Evolutionary conservation across 2,113 vertebrate genomes (phyloP), one percentile per base, ranked within the genome.

Genomic region (Lepus americanus): DNA sequence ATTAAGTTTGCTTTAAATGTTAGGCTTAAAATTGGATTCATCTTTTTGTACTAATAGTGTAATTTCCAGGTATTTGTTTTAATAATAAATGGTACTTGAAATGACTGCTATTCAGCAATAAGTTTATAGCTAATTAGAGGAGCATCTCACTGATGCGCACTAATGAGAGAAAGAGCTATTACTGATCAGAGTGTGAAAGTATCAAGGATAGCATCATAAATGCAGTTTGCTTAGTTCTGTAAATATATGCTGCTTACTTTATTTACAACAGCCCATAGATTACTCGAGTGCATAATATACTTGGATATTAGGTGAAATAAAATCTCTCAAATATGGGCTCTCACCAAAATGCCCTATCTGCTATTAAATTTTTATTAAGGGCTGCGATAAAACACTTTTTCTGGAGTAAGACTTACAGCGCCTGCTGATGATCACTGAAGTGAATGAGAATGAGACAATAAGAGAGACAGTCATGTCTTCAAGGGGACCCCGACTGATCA

Each of bases 51-150:
- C 87, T 95, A 94, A 97, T 92, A 81, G 96, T 91, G 89, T 94
- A 94, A 97, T 97, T 98, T 94, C 73, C 77, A 97, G 96, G 93
- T 97, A 97, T 97, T 97, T 97, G 89, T 97, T 96, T 96, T 97
- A 96, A 95, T 97, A 96, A 95, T 80, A 94, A 97, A 97, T 2
- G 14, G 79, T 87, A 87, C 69, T 96, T 77, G 51, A 96, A 97
- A 96, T 74, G 94, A 88, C 96, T 97, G 87, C 91, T 96, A 74
- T 94, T 96, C 80, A 33, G 69, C 70, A 87, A 93, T 93, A 95
- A 96, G 78, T 97, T 95, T 97, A 95, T 79, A 94, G 89, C 87
- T 97, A 97, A 97, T 97, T 97, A 97, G 91, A 92, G n/a, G 51
- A 95, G 59, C 29, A 0, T 87, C 93, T 96, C 51, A 36, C 79